Conservation (phyloP, 2,113 vertebrate species). For the Paedocypris sp. region DNA sequence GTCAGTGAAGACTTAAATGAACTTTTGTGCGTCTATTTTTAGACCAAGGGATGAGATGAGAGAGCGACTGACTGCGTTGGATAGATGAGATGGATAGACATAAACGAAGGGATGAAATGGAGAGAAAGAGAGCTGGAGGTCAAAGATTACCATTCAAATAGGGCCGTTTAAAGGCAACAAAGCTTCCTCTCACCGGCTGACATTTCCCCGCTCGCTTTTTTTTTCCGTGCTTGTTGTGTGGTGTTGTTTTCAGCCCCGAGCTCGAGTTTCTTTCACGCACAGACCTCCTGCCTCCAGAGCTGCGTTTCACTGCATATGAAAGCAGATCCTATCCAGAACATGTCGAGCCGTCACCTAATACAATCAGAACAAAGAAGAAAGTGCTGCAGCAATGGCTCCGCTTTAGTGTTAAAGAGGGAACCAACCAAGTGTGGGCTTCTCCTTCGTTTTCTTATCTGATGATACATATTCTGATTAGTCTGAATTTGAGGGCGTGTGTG, state of each 20-base stretch:
- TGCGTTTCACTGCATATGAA: constrained; percentile 25
- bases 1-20: no score
- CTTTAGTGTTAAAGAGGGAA: no score
- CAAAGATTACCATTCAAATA: constrained; percentile 9
- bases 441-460: background rate
- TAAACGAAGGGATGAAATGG: no score
- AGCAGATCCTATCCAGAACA: constrained; percentile 12
- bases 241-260: constrained; percentile 16
- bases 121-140: background rate
- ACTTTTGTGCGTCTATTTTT: no score
- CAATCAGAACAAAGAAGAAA: constrained; percentile 15
- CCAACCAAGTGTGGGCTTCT: no score
- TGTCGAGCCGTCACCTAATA: constrained; percentile 15
- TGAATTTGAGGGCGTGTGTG: no score
- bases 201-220: constrained; percentile 12
- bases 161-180: constrained; percentile 9
- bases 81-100: no score
- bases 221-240: constrained; percentile 22
- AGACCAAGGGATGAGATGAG: no score
- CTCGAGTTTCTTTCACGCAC: constrained; percentile 18
- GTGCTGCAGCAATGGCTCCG: background rate
- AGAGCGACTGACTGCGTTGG: no score
- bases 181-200: constrained; percentile 20
- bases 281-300: constrained; percentile 12
- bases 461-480: no score